Evolutionary conservation across 37 sponge, comb jelly and placozoan genomes (phyloP).

Genomic region (Crambe crambe): DNA sequence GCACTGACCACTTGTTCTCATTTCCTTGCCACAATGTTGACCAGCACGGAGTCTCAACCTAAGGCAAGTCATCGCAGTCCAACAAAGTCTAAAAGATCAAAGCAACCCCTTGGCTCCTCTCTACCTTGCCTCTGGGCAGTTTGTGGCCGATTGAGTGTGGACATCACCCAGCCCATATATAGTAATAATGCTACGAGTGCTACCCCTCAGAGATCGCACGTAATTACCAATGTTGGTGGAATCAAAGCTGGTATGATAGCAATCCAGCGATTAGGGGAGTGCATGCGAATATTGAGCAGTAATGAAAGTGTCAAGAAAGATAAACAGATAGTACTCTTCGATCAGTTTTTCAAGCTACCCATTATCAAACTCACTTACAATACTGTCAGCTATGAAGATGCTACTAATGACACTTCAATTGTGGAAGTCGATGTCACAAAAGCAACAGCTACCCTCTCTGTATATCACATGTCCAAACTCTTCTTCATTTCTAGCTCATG

Average conservation of each 20-base stretch:
- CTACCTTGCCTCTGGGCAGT: constrained; percentile 9
- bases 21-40: not conserved
- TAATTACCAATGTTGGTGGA: not conserved
- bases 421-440: constrained; percentile 1
- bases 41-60: not conserved
- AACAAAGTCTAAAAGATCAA: not conserved
- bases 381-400: not conserved
- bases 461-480: constrained; percentile 11
- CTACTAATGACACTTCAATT: constrained; percentile 6
- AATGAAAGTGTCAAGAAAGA: not conserved
- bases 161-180: constrained; percentile 61
- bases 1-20: constrained; percentile 38
- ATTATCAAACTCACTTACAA: not conserved
- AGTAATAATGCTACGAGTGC: constrained; percentile 54
- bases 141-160: not conserved
- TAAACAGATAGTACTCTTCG: not conserved
- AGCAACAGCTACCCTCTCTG: constrained; percentile 2
- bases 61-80: not conserved
- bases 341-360: not conserved
- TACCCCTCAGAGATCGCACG: constrained; percentile 26
- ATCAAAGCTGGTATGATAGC: not conserved
- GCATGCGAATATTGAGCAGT: not conserved
- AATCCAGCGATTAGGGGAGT: not conserved
- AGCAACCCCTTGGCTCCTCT: not conserved
- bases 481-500: constrained; percentile 26